These are phyloP conservation scores for Notiomystis cincta DNA, from an alignment of 2,113 vertebrate species.

Conservation along the genomic window DNA sequence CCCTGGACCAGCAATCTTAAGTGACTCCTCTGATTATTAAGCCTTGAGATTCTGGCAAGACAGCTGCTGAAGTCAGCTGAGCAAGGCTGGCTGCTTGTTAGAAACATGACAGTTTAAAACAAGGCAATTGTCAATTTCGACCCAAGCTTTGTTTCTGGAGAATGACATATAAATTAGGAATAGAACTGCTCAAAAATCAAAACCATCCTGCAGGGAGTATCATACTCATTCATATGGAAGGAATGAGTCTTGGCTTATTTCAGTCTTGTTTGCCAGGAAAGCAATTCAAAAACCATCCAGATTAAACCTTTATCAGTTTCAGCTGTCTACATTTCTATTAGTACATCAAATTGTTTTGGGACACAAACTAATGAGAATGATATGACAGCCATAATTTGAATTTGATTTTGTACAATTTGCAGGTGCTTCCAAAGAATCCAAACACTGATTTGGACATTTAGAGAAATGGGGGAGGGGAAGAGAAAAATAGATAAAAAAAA, in stretches of 20 bases:
- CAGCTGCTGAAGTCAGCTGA: background rate
- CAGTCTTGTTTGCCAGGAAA: background rate
- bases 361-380: background rate
- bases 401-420: background rate
- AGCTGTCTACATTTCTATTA: background rate
- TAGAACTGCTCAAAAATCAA: background rate
- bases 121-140: background rate
- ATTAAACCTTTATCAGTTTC: background rate
- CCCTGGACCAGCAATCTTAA: background rate
- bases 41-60: background rate
- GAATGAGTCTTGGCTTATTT: background rate
- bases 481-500: background rate
- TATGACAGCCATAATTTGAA: background rate
- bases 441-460: background rate
- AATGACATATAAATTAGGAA: background rate
- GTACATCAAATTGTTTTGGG: background rate
- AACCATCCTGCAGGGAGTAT: background rate
- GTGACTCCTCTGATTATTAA: background rate
- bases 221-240: background rate
- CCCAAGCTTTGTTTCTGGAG: background rate
- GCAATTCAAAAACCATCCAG: background rate
- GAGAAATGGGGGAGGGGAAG: fast-evolving
- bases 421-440: background rate
- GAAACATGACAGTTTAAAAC: background rate
- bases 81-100: background rate